Base-by-base conservation (phyloP, 2,113 vertebrate genomes). In the Verasper variegatus region DNA sequence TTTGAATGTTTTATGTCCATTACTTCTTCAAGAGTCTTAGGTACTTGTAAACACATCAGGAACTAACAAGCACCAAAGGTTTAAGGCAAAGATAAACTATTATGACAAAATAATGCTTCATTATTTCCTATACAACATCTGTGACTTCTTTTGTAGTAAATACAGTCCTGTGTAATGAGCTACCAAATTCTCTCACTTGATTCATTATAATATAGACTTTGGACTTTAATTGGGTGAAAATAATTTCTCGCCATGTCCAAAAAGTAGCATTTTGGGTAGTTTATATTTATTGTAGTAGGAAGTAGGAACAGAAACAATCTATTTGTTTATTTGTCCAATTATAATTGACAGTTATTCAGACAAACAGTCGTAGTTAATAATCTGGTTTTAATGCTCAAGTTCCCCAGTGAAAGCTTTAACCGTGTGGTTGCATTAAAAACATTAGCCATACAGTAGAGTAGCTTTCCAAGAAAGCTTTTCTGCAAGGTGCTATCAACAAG, bases 381-480 rank as follows among this genome's bases (percentile, higher is more conserved):
- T 71, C 55, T 27, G 23, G 64, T 40, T 35, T 7, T 24, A 59
- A 58, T 27, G 18, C 21, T 69, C 66, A 68, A 23, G 5, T 27
- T 57, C 37, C 51, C 1, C 37, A 52, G 35, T 12, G 51, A 66
- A 80, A 1, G 21, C 15, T 45, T 71, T 66, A 51, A 35, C 62
- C 54, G 21, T 0, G 0, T 60, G 27, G 17, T 13, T 59, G 11
- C 52, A 42, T 31, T 12, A 57, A 56, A 59, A 18, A 2, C 57
- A 21, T 35, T 35, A 26, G 68, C 56, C 42, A 64, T 66, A 64
- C 18, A 26, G 61, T 71, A 24, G 62, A 59, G 35, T 23, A 26
- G 81, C 68, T 74, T 77, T 87, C 82, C 59, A 76, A 80, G 79
- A 87, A 83, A 81, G n/a, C 47, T 45, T 8, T 51, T 24, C 55